These are phyloP conservation scores for Falco rusticolus DNA, from an alignment of 2,797 vertebrate species.

Conservation along the genomic window DNA sequence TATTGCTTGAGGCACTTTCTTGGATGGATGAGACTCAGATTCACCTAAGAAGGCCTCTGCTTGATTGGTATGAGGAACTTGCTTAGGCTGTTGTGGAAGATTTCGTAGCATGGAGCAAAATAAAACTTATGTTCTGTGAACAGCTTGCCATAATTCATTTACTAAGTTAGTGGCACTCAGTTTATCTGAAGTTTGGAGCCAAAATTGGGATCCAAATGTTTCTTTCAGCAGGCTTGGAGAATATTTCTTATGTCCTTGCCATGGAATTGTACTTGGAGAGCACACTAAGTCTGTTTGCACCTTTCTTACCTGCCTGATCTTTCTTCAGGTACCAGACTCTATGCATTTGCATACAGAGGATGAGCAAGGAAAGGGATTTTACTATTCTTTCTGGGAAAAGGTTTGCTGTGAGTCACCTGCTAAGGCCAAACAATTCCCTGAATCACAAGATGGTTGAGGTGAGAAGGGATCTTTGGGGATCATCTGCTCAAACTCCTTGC, in stretches of 20 bases:
- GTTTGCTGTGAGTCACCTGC: not conserved
- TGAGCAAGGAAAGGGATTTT: not conserved
- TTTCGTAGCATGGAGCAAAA: not conserved
- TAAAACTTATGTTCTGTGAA: not conserved
- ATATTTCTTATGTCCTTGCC: not conserved
- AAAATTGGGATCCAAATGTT: not conserved
- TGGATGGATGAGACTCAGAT: not conserved
- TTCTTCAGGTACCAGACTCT: not conserved
- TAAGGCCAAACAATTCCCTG: not conserved
- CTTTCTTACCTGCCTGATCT: not conserved
- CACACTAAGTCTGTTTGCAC: not conserved
- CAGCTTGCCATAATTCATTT: not conserved
- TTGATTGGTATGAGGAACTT: not conserved
- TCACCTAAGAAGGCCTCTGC: not conserved
- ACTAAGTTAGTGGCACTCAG: not conserved
- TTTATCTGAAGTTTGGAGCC: not conserved
- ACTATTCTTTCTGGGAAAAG: not conserved
- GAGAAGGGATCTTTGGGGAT: not conserved
- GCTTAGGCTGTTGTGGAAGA: not conserved
- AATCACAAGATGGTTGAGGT: not conserved
- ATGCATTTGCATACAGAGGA: not conserved
- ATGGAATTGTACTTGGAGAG: not conserved
- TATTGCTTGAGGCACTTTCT: not conserved
- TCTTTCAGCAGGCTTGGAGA: not conserved
- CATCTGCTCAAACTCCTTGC: not conserved